A percentile compares a stretch with the other conserved stretches of the same genome.
Evolutionary conservation across 2,113 vertebrate genomes (phyloP).

Genomic region (Pavo muticus): DNA sequence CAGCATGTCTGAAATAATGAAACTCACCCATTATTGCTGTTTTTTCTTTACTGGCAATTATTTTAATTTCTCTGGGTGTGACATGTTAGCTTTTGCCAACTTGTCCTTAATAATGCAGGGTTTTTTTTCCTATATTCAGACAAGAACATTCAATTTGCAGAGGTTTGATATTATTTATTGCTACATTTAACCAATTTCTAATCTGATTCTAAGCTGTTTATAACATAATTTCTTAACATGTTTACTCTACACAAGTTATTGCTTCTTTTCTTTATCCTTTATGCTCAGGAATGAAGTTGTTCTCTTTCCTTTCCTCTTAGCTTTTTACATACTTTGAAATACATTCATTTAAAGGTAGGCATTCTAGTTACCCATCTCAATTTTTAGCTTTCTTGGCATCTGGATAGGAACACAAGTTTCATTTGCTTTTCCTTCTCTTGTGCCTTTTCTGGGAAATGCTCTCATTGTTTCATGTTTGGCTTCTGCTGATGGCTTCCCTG

Average conservation of each 20-base stretch:
- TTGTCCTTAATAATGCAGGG: not conserved
- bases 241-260: not conserved
- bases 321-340: not conserved
- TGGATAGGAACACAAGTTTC: not conserved
- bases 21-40: not conserved
- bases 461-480: not conserved
- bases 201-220: not conserved
- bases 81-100: not conserved
- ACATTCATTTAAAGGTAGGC: not conserved
- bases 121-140: not conserved
- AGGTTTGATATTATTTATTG: not conserved
- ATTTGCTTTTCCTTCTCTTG: not conserved
- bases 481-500: not conserved
- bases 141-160: rapidly evolving
- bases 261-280: not conserved
- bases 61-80: not conserved
- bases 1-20: not conserved
- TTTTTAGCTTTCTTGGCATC: not conserved
- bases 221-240: rapidly evolving
- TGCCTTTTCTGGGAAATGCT: not conserved
- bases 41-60: not conserved
- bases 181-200: not conserved
- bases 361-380: not conserved
- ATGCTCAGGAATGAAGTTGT: not conserved
- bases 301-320: not conserved